Conservation (phyloP, 92 coral and sea anemone genomes). For the Zoanthus sociatus region DNA sequence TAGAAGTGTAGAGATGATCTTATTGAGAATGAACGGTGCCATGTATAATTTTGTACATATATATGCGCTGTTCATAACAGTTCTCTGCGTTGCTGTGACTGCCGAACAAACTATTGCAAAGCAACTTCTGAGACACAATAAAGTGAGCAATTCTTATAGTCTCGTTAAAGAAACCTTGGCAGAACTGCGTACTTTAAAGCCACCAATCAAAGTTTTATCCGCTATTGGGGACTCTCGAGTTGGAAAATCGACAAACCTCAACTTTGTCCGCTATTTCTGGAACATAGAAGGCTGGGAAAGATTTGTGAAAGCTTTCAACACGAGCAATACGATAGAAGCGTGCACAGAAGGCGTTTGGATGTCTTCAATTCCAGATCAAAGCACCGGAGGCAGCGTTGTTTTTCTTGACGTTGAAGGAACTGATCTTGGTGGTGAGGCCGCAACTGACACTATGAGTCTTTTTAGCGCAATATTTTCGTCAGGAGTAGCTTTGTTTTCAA, state of each 20-base stretch:
- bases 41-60: not conserved
- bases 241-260: conserved; percentile 81
- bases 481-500: conserved; percentile 51
- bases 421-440: conserved; percentile 57
- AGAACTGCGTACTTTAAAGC: conserved; percentile 38
- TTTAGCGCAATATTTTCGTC: conserved; percentile 75
- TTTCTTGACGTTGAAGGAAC: conserved; percentile 75
- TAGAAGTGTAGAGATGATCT: too few species aligned
- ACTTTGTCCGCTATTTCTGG: conserved; percentile 61
- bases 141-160: conserved; percentile 13
- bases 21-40: not conserved
- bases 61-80: too few species aligned
- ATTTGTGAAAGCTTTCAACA: conserved; percentile 62
- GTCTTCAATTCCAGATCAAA: conserved; percentile 51
- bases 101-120: conserved; percentile 28
- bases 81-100: not conserved
- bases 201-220: conserved; percentile 52
- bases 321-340: conserved; percentile 61
- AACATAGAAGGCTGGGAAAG: conserved; percentile 11
- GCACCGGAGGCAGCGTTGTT: conserved; percentile 38
- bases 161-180: conserved; percentile 37
- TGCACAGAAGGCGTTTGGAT: conserved; percentile 74
- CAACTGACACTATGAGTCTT: conserved; percentile 59
- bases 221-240: conserved; percentile 83
- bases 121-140: conserved; percentile 37